Evolutionary conservation across 2,113 vertebrate species (phyloP), one percentile per base, ranked within the genome.

Genomic region (Chunga burmeisteri): DNA sequence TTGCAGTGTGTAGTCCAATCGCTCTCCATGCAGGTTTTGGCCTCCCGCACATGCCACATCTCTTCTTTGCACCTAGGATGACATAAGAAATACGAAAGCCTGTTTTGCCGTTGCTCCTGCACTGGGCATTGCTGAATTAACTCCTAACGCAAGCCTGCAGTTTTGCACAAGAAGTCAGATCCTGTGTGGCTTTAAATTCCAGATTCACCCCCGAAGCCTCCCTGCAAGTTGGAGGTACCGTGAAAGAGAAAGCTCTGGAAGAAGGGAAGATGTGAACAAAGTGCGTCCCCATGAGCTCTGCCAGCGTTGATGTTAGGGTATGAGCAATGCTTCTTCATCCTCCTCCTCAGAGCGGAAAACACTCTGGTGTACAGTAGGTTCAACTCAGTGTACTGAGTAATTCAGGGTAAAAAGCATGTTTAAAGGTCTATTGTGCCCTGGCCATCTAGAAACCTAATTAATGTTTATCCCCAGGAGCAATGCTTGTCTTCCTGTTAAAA

Each of bases 401-500:
- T 77, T 84, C 58, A 68, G 53, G 19, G 27, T 52, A 62, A 93
- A 89, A 88, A 70, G 42, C 40, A 17, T 46, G 13, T 91, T 73
- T 72, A 63, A 91, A 79, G 87, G 75, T 83, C 65, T 81, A 85
- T 88, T 78, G 58, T 44, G 83, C 89, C 74, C 14, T n/a, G 74
- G 62, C 67, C 58, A 78, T 50, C 81, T 40, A 85, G 83, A 91
- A 80, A 95, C 55, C 65, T 93, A 86, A 96, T 94, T 90, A 90
- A 67, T 83, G 82, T 91, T 95, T 94, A 81, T 94, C 67, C 68
- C 88, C 90, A 59, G 49, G 36, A 93, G 47, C 86, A 86, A 93
- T 29, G 68, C 67, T 53, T 26, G 7, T 91, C 68, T 92, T 88
- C 91, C 85, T 96, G 75, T 93, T 91, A 90, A 84, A 96, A 91